A percentile compares a stretch with the other conserved stretches of the same genome.
phyloP scores from a whole-genome alignment of 92 coral and sea anemone genomes.

The Galaxea fascicularis region DNA sequence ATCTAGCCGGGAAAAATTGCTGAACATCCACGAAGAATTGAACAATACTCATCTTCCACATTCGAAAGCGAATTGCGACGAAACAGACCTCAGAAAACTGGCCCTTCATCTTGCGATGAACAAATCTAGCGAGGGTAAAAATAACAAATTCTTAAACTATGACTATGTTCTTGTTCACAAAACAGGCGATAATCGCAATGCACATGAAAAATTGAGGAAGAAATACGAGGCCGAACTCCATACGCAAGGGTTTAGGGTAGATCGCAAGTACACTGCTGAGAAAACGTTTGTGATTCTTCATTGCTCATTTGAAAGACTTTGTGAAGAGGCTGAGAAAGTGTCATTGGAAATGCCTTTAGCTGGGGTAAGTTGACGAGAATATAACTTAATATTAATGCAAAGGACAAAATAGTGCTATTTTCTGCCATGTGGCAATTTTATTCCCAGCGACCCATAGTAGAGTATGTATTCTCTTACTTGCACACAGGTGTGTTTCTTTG shows the following conservation, averaged over 20 bases:
- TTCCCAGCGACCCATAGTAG: too few species aligned
- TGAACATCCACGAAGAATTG: constrained; percentile 50
- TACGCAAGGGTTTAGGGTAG: constrained; percentile 82
- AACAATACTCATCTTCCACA: not conserved
- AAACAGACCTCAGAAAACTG: constrained; percentile 83
- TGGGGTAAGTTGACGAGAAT: constrained; percentile 72
- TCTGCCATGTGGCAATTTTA: too few species aligned
- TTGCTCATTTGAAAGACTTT: constrained; percentile 93
- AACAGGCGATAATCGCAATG: constrained; percentile 72
- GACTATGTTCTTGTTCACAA: constrained; percentile 88
- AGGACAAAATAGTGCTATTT: too few species aligned
- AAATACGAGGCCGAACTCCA: constrained; percentile 75
- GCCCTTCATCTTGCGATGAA: constrained; percentile 84
- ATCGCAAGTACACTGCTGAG: constrained; percentile 76
- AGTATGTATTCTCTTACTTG: too few species aligned
- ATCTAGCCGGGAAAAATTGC: constrained; percentile 56
- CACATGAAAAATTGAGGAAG: constrained; percentile 77
- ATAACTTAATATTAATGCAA: not conserved
- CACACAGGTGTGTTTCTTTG: too few species aligned
- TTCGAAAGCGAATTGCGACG: constrained; percentile 26
- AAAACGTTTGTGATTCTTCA: constrained; percentile 85
- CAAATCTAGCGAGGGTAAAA: constrained; percentile 39
- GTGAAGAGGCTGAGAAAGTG: constrained; percentile 94
- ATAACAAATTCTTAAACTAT: constrained; percentile 67
- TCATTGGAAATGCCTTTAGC: constrained; percentile 93